Evolutionary conservation across 2,888 invertebrate genomes (phyloP), one percentile per base, ranked within the genome.

Genomic region (Ennomos quercinarius): DNA sequence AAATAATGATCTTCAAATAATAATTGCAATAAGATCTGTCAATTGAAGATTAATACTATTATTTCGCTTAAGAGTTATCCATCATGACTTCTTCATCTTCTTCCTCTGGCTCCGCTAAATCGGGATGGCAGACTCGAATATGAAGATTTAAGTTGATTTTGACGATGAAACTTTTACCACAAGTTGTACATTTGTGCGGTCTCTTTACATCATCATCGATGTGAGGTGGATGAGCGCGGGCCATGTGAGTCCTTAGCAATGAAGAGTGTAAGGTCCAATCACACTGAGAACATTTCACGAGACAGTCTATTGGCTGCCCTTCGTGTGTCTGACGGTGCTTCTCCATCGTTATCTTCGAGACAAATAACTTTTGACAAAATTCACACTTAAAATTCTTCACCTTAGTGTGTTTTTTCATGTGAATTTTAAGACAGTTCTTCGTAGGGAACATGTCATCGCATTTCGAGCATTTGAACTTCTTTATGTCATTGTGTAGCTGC

Each of bases 361-460:
- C 92, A 75, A 92, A 92, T 34, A 86, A 71, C 76, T 92, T 92
- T 42, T 84, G 84, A 63, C 92, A 92, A 46, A 81, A 86, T 56
- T 92, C 92, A 43, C 92, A 92, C 68, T 91, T 91, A 60, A 91
- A 91, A 67, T 92, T 92, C 81, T 92, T 92, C 0, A 91, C 90
- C 71, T 92, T 92, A 0, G 91, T 87, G 62, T 92, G 92, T 60
- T 92, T 92, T 55, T 92, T 92, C 92, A 92, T 91, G 69, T 92
- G 92, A 3, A 85, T 80, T 77, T 92, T 92, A 34, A 92, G 71
- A 64, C 92, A 92, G 66, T 91, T 92, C 68, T 92, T 92, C 0
- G 92, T 92, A 0, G 91, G 92, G 39, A 92, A 84, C 89, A 91
- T 90, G 55, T 92, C 91, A 39, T 92, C 92, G 12, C 92, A 92